A percentile compares a stretch with the other conserved stretches of the same genome.
These are phyloP conservation scores for Xyrauchen texanus DNA, from an alignment of 2,113 vertebrate genomes.

Conservation along the genomic window DNA sequence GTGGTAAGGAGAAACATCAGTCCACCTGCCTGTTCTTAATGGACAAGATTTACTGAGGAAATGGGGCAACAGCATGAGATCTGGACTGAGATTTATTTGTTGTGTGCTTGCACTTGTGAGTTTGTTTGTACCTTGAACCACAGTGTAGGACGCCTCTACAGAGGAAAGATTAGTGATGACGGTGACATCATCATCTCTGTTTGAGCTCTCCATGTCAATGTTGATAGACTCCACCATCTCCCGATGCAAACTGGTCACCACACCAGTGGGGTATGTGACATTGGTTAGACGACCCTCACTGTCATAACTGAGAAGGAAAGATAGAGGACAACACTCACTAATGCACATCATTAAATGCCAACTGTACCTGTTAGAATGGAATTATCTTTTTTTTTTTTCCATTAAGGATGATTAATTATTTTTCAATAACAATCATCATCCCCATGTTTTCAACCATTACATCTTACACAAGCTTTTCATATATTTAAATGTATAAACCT, in stretches of 20 bases:
- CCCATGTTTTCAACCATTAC: not conserved
- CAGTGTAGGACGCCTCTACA: slow-evolving; percentile 88
- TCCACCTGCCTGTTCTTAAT: slow-evolving; percentile 12
- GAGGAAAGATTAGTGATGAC: slow-evolving; percentile 90
- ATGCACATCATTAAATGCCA: not conserved
- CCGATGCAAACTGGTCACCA: slow-evolving; percentile 85
- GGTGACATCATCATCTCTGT: slow-evolving; percentile 87
- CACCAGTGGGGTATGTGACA: slow-evolving; percentile 86
- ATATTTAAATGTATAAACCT: not conserved
- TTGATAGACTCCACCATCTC: slow-evolving; percentile 89
- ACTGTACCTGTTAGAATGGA: not conserved
- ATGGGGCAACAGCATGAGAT: slow-evolving; percentile 9
- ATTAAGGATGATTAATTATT: not conserved
- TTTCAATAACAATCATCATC: not conserved
- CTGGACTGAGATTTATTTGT: not conserved
- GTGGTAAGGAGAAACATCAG: not conserved
- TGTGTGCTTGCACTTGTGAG: not conserved
- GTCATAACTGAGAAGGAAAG: slow-evolving; percentile 78
- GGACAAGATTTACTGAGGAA: slow-evolving; percentile 13
- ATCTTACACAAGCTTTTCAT: no score
- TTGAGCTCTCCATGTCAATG: slow-evolving; percentile 89
- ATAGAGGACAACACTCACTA: not conserved
- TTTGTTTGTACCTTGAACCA: slow-evolving; percentile 81
- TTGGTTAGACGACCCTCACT: slow-evolving; percentile 87
- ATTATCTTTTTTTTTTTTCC: not conserved